Evolutionary conservation across 2,113 vertebrate species (phyloP).

Genomic region (Lutjanus erythropterus): DNA sequence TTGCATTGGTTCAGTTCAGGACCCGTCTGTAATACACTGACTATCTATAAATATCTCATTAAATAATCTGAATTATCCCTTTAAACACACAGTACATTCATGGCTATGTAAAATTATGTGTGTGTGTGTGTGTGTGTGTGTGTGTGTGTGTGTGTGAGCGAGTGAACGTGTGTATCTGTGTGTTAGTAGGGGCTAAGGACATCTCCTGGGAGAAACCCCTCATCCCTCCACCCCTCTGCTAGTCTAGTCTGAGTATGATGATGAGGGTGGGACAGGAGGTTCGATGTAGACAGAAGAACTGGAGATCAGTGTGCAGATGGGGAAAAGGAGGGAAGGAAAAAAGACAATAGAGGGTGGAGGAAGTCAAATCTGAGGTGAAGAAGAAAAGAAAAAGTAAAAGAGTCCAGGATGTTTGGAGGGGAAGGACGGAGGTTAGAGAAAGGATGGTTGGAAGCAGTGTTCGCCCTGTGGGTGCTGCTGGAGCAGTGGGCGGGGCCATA

Average conservation of each 20-base stretch:
- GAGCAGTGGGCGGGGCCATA: background rate
- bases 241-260: constrained; percentile 4
- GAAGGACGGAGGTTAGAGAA: background rate
- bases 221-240: background rate
- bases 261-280: constrained; percentile 27
- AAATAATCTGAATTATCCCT: too few species aligned
- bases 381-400: background rate
- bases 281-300: background rate
- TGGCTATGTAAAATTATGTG: background rate
- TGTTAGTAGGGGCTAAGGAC: constrained; percentile 23
- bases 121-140: background rate
- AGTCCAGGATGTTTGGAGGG: background rate
- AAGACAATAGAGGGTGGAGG: background rate
- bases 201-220: constrained; percentile 28
- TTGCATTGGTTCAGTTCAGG: too few species aligned
- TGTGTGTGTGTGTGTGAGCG: background rate
- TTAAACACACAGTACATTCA: constrained; percentile 13
- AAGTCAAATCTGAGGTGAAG: constrained; percentile 2
- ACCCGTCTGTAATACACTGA: too few species aligned
- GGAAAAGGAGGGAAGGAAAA: background rate
- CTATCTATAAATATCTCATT: too few species aligned
- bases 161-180: background rate
- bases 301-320: background rate
- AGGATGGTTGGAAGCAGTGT: background rate
- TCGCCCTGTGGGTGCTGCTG: constrained; percentile 9